Evolutionary conservation across 2,113 vertebrate genomes (phyloP).

Genomic region (Telmatochromis sp.): DNA sequence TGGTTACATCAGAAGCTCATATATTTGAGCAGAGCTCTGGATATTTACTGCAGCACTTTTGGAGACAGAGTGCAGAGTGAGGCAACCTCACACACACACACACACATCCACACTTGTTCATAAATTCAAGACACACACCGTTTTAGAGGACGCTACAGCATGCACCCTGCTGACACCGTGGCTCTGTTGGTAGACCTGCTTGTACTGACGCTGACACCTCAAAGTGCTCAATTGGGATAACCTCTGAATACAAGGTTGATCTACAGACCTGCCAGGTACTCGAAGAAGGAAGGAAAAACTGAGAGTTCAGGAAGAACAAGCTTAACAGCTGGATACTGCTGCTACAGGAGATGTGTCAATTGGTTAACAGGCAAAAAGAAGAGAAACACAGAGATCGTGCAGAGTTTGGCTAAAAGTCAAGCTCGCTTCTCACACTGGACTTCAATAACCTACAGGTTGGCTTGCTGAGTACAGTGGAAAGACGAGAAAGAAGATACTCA

Average conservation of each 20-base stretch:
- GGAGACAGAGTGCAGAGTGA: constrained; percentile 57
- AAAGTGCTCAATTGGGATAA: constrained; percentile 76
- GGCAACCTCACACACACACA: constrained; percentile 26
- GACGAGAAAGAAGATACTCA: not conserved
- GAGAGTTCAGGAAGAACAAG: not conserved
- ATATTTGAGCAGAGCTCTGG: constrained; percentile 71
- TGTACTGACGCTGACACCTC: constrained; percentile 65
- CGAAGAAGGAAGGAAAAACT: not conserved
- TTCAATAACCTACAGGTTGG: not conserved
- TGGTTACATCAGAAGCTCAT: constrained; percentile 62
- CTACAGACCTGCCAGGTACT: not conserved
- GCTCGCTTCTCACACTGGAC: not conserved
- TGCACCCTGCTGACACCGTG: constrained; percentile 58
- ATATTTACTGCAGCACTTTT: constrained; percentile 80
- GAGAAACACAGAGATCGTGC: not conserved
- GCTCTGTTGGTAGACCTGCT: constrained; percentile 56
- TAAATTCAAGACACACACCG: constrained; percentile 40
- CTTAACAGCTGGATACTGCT: not conserved
- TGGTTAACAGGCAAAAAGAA: not conserved
- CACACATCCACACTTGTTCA: constrained; percentile 31
- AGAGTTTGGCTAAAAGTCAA: constrained; percentile 2
- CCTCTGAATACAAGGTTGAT: not conserved
- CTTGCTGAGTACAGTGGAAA: not conserved
- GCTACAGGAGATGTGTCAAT: constrained; percentile 2
- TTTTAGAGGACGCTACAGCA: constrained; percentile 56